phyloP scores from a whole-genome alignment of 37 sponge, comb jelly and placozoan genomes.

The Axinella damicornis region DNA sequence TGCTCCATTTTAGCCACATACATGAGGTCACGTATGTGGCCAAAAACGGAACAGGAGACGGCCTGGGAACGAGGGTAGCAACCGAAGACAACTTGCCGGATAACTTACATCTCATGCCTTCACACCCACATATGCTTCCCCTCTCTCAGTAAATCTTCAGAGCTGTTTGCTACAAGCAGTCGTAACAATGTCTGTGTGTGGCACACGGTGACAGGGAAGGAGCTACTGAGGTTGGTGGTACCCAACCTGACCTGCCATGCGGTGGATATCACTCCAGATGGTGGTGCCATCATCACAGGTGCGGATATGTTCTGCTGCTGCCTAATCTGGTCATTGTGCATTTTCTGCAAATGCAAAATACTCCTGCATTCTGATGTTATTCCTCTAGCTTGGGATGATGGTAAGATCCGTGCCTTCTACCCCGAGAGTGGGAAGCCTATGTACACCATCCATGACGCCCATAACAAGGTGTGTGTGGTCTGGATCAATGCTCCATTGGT shows the following conservation, averaged over 20 bases:
- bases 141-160: conserved; percentile 69
- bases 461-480: conserved; percentile 85
- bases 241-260: conserved; percentile 94
- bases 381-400: conserved; percentile 95
- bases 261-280: conserved; percentile 86
- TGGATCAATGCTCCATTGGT: too few relatives aligned
- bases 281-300: conserved; percentile 95
- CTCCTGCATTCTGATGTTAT: not conserved
- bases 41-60: too few relatives aligned
- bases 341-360: not conserved
- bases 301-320: not conserved
- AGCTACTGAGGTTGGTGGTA: conserved; percentile 85
- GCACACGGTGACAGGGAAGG: conserved; percentile 91
- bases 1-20: too few relatives aligned
- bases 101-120: too few relatives aligned
- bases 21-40: too few relatives aligned
- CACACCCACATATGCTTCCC: not conserved
- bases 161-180: conserved; percentile 98
- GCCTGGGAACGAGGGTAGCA: too few relatives aligned
- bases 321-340: not conserved
- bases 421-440: conserved; percentile 89
- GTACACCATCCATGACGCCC: conserved; percentile 97
- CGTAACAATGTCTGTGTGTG: conserved; percentile 92
- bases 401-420: conserved; percentile 92
- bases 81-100: too few relatives aligned